Evolutionary conservation across 1,140 invertebrate species (phyloP), one percentile per base, ranked within the genome.

Genomic region (Sesamia nonagrioides): DNA sequence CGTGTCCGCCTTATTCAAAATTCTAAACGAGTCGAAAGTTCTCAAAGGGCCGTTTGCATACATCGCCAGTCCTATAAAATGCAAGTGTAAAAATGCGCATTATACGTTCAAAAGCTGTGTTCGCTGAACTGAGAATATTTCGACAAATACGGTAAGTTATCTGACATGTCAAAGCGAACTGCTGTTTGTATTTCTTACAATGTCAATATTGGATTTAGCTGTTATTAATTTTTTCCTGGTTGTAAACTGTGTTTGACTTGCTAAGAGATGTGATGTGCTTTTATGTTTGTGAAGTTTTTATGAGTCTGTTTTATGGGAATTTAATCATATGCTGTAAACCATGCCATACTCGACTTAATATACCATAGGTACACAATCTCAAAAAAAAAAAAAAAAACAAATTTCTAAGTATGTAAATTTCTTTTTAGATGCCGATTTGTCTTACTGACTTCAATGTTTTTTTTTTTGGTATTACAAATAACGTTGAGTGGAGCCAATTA

Each of bases 81-180:
- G 52, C 52, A 35, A 21, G 35, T 52, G 54, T 73, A 58, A 73
- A 52, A 73, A 58, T 35, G 52, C 40, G 54, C 33, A 60, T 71
- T 71, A 71, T 27, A n/a, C 13, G 66, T 54, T 56, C 18, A 40
- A 72, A 73, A 60, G 37, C 71, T 2, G 50, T 58, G 71, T 15
- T 73, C 54, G 27, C 17, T 60, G 52, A 40, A 58, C 52, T 40
- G 54, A 21, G 71, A 15, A 27, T 37, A 73, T 73, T 27, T 42
- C 27, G n/a, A 37, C 18, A 58, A 73, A 73, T 40, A 73, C 17
- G 9, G 35, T 45, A 48, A 73, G 35, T 58, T 71, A 42, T 58
- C 52, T 42, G 18, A 73, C 35, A 73, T 60, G 54, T 73, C 71
- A 73, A 73, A 73, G 71, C 52, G 71, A 73, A 6, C 52, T 27